A percentile compares a stretch with the other conserved stretches of the same genome.
These are phyloP conservation scores for Hippopotamyrus pictus DNA, from an alignment of 2,797 vertebrate species.

Conservation along the genomic window DNA sequence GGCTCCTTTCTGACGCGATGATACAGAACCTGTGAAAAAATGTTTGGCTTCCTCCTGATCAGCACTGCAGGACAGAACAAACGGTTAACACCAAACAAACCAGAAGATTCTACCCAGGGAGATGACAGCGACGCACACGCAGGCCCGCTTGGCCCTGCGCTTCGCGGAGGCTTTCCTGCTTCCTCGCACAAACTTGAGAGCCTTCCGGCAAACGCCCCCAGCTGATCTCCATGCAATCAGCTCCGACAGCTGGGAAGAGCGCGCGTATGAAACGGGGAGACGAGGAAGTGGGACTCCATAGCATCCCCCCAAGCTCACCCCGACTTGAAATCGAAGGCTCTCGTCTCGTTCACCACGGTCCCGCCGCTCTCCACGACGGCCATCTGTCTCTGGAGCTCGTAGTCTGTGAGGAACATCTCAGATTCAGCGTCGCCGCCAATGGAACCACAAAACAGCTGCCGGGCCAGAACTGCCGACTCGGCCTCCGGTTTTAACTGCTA, in stretches of 20 bases:
- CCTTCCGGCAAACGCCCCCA: background rate
- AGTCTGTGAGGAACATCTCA: conserved; percentile 65
- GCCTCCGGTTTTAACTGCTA: background rate
- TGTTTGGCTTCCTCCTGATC: background rate
- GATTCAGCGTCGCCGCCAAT: background rate
- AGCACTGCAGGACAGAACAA: background rate
- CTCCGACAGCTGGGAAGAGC: background rate
- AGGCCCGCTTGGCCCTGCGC: background rate
- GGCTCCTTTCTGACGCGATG: background rate
- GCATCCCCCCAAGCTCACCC: conserved; percentile 67
- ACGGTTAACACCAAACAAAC: background rate
- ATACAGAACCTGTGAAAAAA: background rate
- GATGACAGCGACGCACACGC: background rate
- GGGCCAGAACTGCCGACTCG: background rate
- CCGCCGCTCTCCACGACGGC: conserved; percentile 75
- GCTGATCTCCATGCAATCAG: background rate
- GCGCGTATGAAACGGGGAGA: background rate
- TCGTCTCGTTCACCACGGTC: conserved; percentile 83
- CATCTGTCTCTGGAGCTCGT: conserved; percentile 91
- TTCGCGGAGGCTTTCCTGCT: background rate
- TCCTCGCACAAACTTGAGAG: background rate
- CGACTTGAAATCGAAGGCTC: conserved; percentile 83
- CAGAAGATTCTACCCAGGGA: background rate
- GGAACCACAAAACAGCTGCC: background rate
- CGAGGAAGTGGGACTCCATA: background rate